Base-by-base conservation (phyloP, 2,113 vertebrate species). In the Actenoides lindsayi region DNA sequence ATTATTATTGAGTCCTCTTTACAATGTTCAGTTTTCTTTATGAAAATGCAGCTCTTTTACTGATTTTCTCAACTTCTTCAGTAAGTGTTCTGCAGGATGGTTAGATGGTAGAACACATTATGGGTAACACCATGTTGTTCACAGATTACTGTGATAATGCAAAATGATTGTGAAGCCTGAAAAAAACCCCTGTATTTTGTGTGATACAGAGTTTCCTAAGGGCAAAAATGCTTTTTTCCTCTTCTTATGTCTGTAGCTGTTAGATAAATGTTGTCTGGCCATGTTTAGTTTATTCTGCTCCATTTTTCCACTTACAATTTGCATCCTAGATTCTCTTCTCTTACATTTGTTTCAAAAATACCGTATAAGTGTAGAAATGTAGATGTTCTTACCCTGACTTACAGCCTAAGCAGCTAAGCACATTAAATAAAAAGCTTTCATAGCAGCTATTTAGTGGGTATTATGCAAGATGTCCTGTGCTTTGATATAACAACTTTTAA, bases 391-490 rank as follows among this genome's bases (percentile, higher is more conserved):
- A 50, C 89, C 77, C 33, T 90, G 76, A 75, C 16, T 39, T 94
- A 63, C 28, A 87, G 56, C 35, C 63, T 67, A 53, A 91, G 63
- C 62, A 94, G 75, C 83, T 79, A 60, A 94, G 50, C 35, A 67
- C 33, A 65, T 57, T 85, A 84, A 90, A 63, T 87, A 70, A 85
- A 89, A 94, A 70, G 16, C 42, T 25, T 88, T 91, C 65, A 56
- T 33, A 62, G 73, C 31, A 78, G 17, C 77, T 90, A 24, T 74
- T 94, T 89, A 62, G 60, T 87, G 71, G 41, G 44, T 84, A 81
- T 88, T 94, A 71, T 46, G 78, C 74, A 95, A 94, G 39, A 97
- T 50, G 42, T 83, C 94, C 74, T 75, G 42, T 92, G 73, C 85
- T 90, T 89, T 95, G 89, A 50, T 80, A 25, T 41, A 79, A 27